Conservation (phyloP, 1,140 invertebrate species). For the Berghia stephanieae region DNA sequence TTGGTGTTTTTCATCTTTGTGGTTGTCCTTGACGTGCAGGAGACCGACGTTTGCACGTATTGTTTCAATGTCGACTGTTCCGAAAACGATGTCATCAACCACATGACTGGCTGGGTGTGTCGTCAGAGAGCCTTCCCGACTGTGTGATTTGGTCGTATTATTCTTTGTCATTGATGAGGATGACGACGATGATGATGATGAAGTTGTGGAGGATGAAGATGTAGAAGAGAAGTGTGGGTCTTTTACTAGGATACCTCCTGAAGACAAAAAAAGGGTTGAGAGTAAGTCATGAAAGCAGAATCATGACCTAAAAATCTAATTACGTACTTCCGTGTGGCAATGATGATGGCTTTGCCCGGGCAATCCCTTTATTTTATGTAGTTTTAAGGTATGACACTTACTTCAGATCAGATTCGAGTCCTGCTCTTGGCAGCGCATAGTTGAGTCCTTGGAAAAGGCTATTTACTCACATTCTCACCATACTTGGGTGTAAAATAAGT, state of each 20-base stretch:
- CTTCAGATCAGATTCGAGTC: too few relatives aligned
- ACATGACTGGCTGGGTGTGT: background rate
- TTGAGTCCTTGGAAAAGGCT: too few relatives aligned
- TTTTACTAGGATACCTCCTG: conserved; percentile 42
- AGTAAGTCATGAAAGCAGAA: background rate
- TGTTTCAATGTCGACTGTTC: conserved; percentile 39
- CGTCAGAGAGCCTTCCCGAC: conserved; percentile 15
- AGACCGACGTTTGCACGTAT: conserved; percentile 40
- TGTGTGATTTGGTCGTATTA: background rate
- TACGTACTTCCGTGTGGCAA: background rate
- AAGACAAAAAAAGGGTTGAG: background rate
- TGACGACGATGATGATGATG: too few relatives aligned
- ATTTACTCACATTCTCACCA: too few relatives aligned
- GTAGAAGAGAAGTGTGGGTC: conserved; percentile 38
- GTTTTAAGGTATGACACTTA: too few relatives aligned
- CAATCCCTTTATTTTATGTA: too few relatives aligned
- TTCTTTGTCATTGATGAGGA: too few relatives aligned
- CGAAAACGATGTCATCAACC: conserved; percentile 41
- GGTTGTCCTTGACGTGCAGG: conserved; percentile 28
- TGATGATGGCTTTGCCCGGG: too few relatives aligned
- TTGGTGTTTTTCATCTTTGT: conserved; percentile 25
- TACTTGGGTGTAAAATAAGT: too few relatives aligned
- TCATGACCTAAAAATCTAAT: background rate
- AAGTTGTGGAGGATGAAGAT: too few relatives aligned
- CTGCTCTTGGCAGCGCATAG: too few relatives aligned